Evolutionary conservation across 1,140 invertebrate genomes (phyloP).

Genomic region (Eueides isabella): DNA sequence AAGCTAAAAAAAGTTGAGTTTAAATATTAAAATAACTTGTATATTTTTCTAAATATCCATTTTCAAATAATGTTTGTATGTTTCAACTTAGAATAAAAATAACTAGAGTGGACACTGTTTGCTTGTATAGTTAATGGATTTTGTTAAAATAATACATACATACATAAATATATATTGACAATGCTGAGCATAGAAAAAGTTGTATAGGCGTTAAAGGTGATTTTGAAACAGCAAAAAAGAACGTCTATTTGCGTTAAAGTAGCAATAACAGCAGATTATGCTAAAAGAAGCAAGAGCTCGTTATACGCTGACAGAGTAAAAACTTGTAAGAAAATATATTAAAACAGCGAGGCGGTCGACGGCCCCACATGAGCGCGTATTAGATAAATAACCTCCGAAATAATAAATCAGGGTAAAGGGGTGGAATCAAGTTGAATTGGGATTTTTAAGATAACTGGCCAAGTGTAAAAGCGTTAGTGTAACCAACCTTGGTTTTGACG

Average conservation of each 20-base stretch:
- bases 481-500: neutral
- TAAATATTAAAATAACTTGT: too few species aligned
- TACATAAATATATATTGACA: neutral
- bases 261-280: conserved; percentile 52
- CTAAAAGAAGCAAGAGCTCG: conserved; percentile 53
- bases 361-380: conserved; percentile 51
- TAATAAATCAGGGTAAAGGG: conserved; percentile 54
- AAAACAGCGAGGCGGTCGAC: conserved; percentile 54
- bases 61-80: too few species aligned
- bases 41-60: too few species aligned
- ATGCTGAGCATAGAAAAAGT: conserved; percentile 4
- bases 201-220: conserved; percentile 33
- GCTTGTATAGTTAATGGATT: too few species aligned
- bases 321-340: conserved; percentile 61
- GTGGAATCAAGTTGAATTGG: conserved; percentile 40
- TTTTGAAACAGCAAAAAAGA: conserved; percentile 47
- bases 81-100: too few species aligned
- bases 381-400: conserved; percentile 65
- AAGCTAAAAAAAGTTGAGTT: too few species aligned
- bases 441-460: conserved; percentile 46
- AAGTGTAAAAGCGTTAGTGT: conserved; percentile 17
- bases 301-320: conserved; percentile 67
- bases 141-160: too few species aligned
- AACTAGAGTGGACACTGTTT: too few species aligned
- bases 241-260: conserved; percentile 48